Conservation (phyloP, 2,113 vertebrate genomes). For the Pollimyrus isidori region DNA sequence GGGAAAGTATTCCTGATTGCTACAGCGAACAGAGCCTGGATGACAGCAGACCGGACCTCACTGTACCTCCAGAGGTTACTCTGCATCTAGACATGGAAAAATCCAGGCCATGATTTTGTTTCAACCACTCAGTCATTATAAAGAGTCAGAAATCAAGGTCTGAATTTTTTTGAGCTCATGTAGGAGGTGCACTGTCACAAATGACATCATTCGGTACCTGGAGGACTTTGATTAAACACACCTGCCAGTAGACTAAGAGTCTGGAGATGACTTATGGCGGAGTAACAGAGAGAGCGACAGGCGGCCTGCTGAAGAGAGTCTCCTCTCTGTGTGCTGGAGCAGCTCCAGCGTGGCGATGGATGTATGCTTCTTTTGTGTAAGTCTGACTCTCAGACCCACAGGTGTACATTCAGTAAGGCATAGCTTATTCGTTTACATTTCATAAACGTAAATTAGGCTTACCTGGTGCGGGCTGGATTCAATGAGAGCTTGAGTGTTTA, state of each 20-base stretch:
- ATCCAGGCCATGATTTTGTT: not conserved
- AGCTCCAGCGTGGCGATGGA: not conserved
- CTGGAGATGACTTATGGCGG: not conserved
- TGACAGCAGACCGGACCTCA: not conserved
- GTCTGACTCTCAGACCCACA: not conserved
- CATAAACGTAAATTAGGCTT: not conserved
- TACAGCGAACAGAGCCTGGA: conserved; percentile 9
- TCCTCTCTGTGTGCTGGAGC: not conserved
- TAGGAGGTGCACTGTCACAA: not conserved
- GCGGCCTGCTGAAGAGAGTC: not conserved
- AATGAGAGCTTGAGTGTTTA: not conserved
- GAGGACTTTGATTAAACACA: not conserved
- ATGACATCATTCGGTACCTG: not conserved
- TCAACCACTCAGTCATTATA: not conserved
- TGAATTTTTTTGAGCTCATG: not conserved
- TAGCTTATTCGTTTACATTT: not conserved
- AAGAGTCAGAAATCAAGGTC: not conserved
- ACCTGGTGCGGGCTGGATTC: not conserved
- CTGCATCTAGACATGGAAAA: not conserved
- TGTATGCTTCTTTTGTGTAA: not conserved
- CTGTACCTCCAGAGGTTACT: not conserved
- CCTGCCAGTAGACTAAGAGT: not conserved
- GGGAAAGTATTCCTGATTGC: conserved; percentile 29
- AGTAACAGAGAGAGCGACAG: not conserved
- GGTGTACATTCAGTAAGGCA: not conserved